phyloP scores from a whole-genome alignment of 2,797 vertebrate genomes.

The Takifugu rubripes region DNA sequence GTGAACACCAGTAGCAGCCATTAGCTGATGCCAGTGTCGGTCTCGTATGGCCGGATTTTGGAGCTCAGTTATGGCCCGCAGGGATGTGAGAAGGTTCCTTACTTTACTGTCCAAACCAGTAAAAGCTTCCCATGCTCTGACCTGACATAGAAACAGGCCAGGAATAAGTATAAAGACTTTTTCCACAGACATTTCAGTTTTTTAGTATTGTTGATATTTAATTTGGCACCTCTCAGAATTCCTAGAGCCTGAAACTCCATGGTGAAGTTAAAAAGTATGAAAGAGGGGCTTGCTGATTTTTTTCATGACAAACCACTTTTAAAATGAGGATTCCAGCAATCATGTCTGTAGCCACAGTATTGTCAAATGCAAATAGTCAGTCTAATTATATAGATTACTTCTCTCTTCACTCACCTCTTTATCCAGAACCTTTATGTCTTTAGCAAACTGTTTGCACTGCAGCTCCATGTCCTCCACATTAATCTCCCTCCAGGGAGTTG shows the following conservation, averaged over 20 bases:
- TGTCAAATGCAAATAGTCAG: neutral
- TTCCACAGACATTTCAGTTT: slow-evolving; percentile 1
- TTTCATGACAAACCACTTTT: too few relatives aligned
- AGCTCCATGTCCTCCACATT: slow-evolving; percentile 90
- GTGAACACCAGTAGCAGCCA: slow-evolving; percentile 81
- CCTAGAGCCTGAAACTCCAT: neutral
- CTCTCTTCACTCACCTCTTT: slow-evolving; percentile 78
- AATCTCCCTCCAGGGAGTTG: slow-evolving; percentile 84
- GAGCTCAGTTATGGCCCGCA: slow-evolving; percentile 87
- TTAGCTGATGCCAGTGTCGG: slow-evolving; percentile 91
- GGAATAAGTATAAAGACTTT: slow-evolving; percentile 3
- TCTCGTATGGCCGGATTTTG: slow-evolving; percentile 88
- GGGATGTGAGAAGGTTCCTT: slow-evolving; percentile 84
- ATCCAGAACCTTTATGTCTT: slow-evolving; percentile 82
- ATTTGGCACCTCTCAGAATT: neutral
- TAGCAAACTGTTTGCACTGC: slow-evolving; percentile 86
- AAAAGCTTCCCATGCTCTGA: slow-evolving; percentile 87
- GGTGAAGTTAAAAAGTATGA: too few relatives aligned
- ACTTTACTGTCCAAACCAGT: slow-evolving; percentile 82
- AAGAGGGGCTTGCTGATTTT: too few relatives aligned
- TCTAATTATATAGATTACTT: too few relatives aligned
- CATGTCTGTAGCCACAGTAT: too few relatives aligned
- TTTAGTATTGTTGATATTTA: slow-evolving; percentile 3
- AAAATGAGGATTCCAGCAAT: too few relatives aligned
- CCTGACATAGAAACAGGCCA: slow-evolving; percentile 40